Evolutionary conservation across 2,888 invertebrate species (phyloP).

Genomic region (Protonemura montana): DNA sequence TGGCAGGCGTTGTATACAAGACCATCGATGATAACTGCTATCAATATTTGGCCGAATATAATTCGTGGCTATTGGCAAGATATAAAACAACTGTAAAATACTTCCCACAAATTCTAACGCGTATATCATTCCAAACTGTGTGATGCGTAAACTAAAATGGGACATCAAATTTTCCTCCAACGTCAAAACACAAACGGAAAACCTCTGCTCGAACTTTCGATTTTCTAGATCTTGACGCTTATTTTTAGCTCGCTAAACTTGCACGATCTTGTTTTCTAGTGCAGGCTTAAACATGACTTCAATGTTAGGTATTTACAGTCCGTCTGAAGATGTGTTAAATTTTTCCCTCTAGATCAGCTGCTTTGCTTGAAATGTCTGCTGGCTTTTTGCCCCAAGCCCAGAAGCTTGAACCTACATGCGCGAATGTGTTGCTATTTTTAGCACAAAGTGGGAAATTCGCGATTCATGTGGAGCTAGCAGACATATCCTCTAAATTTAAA

Average conservation of each 20-base stretch:
- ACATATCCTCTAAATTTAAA: neutral
- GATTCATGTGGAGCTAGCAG: neutral
- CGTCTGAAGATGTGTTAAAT: neutral
- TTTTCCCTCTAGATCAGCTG: slow-evolving; percentile 9
- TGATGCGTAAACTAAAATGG: too few relatives aligned
- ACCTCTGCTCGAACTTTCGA: neutral
- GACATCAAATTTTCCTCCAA: too few relatives aligned
- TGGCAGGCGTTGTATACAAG: neutral
- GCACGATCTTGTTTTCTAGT: neutral
- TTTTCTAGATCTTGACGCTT: neutral
- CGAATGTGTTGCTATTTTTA: slow-evolving; percentile 19
- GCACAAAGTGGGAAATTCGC: neutral
- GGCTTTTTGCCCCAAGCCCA: neutral
- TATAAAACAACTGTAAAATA: neutral
- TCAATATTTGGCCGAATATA: neutral
- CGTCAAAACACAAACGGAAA: neutral
- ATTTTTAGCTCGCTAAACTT: neutral
- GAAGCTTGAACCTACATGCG: slow-evolving; percentile 3
- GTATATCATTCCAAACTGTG: too few relatives aligned
- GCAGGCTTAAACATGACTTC: slow-evolving; percentile 21
- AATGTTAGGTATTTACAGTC: slow-evolving; percentile 27
- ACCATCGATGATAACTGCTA: neutral
- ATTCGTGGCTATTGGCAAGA: neutral
- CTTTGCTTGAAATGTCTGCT: slow-evolving; percentile 15
- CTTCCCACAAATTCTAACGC: too few relatives aligned